These are phyloP conservation scores for Lycocerus yunnanus DNA, from an alignment of 2,888 invertebrate genomes.

Conservation along the genomic window DNA sequence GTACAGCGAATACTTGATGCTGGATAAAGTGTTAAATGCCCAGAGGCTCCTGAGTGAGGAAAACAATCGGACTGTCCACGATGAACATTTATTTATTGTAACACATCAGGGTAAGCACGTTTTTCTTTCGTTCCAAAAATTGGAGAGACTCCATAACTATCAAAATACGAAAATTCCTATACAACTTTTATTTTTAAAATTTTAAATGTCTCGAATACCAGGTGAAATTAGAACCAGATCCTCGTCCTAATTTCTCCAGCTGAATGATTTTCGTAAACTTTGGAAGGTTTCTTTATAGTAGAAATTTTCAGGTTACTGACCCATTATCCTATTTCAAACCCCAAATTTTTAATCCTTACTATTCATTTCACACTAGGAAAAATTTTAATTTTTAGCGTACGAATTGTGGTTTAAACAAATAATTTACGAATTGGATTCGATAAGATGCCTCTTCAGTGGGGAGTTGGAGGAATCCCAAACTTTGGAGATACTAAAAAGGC, in stretches of 20 bases:
- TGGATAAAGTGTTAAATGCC: slow-evolving; percentile 83
- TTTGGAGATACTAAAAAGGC: slow-evolving; percentile 87
- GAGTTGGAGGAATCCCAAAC: slow-evolving; percentile 89
- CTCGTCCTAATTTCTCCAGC: background rate
- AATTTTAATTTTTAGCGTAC: slow-evolving; percentile 72
- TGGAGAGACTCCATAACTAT: background rate
- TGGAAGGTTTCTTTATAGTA: background rate
- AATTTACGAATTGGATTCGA: slow-evolving; percentile 94
- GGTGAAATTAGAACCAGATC: background rate
- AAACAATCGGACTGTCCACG: slow-evolving; percentile 80
- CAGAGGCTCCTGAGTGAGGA: slow-evolving; percentile 81
- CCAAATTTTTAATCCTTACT: background rate
- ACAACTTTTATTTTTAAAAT: too few species aligned
- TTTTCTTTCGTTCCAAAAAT: background rate
- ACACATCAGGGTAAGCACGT: slow-evolving; percentile 87
- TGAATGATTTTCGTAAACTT: background rate
- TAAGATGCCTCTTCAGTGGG: slow-evolving; percentile 78
- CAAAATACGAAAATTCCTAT: background rate
- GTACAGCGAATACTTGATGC: slow-evolving; percentile 88
- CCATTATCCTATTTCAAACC: too few species aligned
- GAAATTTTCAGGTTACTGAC: background rate
- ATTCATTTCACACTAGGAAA: background rate
- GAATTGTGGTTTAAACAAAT: slow-evolving; percentile 99
- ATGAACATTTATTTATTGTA: slow-evolving; percentile 96
- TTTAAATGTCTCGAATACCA: background rate